Conservation (phyloP, 2,797 vertebrate genomes). For the Typhlichthys eigenmanni region DNA sequence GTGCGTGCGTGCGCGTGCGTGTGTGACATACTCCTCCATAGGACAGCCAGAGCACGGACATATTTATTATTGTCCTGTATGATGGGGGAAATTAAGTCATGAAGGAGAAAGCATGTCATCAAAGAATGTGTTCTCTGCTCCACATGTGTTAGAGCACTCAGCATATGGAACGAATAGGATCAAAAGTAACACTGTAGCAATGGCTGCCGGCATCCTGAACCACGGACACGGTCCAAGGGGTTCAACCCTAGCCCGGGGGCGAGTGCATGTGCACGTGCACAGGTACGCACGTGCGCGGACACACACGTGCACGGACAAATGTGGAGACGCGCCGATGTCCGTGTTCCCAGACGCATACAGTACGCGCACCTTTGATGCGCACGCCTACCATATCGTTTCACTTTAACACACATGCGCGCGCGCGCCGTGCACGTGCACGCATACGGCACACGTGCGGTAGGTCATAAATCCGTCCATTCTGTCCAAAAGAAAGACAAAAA, state of each 20-base stretch:
- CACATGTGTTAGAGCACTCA: slow-evolving; percentile 57
- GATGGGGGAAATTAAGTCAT: slow-evolving; percentile 52
- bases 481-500: slow-evolving; percentile 25
- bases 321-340: neutral
- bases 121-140: slow-evolving; percentile 54
- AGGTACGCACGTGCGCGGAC: neutral
- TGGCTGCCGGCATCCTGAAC: slow-evolving; percentile 63
- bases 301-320: slow-evolving; percentile 13
- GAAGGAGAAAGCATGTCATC: slow-evolving; percentile 54
- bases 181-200: slow-evolving; percentile 65
- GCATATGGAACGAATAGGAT: slow-evolving; percentile 72
- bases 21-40: slow-evolving; percentile 35
- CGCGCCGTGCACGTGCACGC: neutral
- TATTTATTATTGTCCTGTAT: slow-evolving; percentile 22
- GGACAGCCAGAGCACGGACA: slow-evolving; percentile 19
- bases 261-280: slow-evolving; percentile 34
- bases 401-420: slow-evolving; percentile 8
- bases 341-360: neutral
- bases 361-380: slow-evolving; percentile 1
- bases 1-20: slow-evolving; percentile 5
- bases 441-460: neutral
- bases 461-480: slow-evolving; percentile 17
- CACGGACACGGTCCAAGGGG: slow-evolving; percentile 63
- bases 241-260: slow-evolving; percentile 64
- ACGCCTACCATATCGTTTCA: slow-evolving; percentile 44